A percentile compares a stretch with the other conserved stretches of the same genome.
phyloP scores from a whole-genome alignment of 2,113 vertebrate species.

The Prunella himalayana region DNA sequence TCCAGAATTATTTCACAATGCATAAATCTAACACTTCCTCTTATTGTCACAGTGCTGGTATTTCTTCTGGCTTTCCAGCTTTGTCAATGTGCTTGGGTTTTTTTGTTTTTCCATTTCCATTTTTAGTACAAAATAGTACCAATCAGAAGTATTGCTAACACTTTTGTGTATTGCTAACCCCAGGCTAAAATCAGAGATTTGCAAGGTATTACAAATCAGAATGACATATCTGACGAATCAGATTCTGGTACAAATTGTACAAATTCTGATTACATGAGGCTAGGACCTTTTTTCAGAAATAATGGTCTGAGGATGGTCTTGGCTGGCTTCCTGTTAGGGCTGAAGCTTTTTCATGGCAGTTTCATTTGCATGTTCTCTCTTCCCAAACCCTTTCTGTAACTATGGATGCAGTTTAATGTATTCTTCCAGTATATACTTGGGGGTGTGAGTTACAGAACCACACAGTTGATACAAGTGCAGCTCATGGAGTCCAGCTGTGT shows the following conservation, averaged over 20 bases:
- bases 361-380: not conserved
- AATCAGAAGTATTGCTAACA: not conserved
- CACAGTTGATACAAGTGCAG: not conserved
- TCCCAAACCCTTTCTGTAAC: not conserved
- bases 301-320: not conserved
- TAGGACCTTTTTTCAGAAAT: not conserved
- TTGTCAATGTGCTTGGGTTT: not conserved
- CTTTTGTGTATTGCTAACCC: not conserved
- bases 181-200: not conserved
- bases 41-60: not conserved
- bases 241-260: not conserved
- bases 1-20: conserved; percentile 6
- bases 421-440: not conserved
- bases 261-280: not conserved
- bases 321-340: not conserved
- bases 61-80: conserved; percentile 11
- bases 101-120: not conserved
- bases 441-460: not conserved
- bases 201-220: not conserved
- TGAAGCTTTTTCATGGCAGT: not conserved
- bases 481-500: not conserved
- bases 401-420: not conserved
- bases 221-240: not conserved
- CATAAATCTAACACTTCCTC: conserved; percentile 16
- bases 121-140: not conserved